Evolutionary conservation across 2,113 vertebrate genomes (phyloP).

Genomic region (Peromyscus polionotus): DNA sequence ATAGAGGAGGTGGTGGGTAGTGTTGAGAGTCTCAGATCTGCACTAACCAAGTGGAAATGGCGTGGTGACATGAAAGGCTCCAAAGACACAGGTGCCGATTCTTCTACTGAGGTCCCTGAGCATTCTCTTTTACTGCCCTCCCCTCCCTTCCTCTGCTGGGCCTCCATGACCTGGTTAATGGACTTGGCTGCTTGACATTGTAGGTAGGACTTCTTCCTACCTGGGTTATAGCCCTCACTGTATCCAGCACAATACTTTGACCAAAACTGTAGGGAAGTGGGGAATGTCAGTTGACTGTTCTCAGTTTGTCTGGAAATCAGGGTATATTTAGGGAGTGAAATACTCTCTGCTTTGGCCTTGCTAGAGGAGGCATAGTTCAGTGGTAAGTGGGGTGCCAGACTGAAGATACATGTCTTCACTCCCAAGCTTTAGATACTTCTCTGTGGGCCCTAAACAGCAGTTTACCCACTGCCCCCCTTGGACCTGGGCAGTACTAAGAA

Average conservation of each 20-base stretch:
- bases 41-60: too few species aligned
- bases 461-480: neutral
- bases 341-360: neutral
- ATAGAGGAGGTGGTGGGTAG: accelerated
- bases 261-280: neutral
- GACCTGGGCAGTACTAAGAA: neutral
- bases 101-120: neutral
- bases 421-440: neutral
- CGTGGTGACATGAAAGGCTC: neutral
- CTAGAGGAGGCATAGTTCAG: neutral
- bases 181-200: too few species aligned
- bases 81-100: accelerated
- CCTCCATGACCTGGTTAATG: neutral
- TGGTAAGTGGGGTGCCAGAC: neutral
- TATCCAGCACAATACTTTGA: neutral
- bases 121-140: neutral
- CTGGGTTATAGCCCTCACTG: too few species aligned
- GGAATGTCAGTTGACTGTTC: neutral
- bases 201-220: too few species aligned
- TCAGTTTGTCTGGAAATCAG: neutral
- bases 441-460: too few species aligned
- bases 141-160: too few species aligned
- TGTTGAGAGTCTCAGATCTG: neutral
- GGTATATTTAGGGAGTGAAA: too few species aligned
- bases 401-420: neutral